These are phyloP conservation scores for Nicator chloris DNA, from an alignment of 2,113 vertebrate species.

Conservation along the genomic window DNA sequence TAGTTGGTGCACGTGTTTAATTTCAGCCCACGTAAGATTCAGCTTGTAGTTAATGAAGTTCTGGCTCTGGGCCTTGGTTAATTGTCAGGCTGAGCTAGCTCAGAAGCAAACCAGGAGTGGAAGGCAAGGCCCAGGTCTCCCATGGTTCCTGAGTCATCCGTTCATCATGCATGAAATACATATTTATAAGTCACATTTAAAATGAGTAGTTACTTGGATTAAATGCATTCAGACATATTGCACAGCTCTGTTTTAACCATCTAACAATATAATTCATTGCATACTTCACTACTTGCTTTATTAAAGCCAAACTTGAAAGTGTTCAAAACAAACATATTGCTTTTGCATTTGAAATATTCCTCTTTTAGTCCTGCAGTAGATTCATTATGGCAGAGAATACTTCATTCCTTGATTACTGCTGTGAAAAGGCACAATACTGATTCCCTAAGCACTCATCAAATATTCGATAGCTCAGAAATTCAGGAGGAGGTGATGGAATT, in stretches of 20 bases:
- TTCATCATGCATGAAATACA: not conserved
- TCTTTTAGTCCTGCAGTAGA: not conserved
- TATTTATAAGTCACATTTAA: slow-evolving; percentile 32
- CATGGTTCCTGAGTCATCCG: not conserved
- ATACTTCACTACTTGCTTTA: slow-evolving; percentile 56
- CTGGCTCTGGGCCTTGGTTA: not conserved
- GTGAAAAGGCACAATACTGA: slow-evolving; percentile 45
- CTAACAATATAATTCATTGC: slow-evolving; percentile 51
- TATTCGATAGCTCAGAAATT: slow-evolving; percentile 59
- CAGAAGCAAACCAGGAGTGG: not conserved
- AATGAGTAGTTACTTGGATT: slow-evolving; percentile 53
- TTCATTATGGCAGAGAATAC: slow-evolving; percentile 38
- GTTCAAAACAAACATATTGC: slow-evolving; percentile 51
- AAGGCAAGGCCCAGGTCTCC: not conserved
- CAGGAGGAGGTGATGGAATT: slow-evolving; percentile 57
- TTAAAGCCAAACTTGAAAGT: slow-evolving; percentile 60
- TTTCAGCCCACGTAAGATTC: not conserved
- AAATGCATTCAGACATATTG: slow-evolving; percentile 49
- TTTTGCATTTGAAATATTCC: slow-evolving; percentile 10
- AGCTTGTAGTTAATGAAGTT: not conserved
- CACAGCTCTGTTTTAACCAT: slow-evolving; percentile 2
- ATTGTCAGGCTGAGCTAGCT: not conserved
- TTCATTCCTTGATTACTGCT: slow-evolving; percentile 56
- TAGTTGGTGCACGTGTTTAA: not conserved
- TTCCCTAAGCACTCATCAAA: slow-evolving; percentile 50